phyloP scores from a whole-genome alignment of 2,797 vertebrate species.

The Ambastaia sidthimunki region DNA sequence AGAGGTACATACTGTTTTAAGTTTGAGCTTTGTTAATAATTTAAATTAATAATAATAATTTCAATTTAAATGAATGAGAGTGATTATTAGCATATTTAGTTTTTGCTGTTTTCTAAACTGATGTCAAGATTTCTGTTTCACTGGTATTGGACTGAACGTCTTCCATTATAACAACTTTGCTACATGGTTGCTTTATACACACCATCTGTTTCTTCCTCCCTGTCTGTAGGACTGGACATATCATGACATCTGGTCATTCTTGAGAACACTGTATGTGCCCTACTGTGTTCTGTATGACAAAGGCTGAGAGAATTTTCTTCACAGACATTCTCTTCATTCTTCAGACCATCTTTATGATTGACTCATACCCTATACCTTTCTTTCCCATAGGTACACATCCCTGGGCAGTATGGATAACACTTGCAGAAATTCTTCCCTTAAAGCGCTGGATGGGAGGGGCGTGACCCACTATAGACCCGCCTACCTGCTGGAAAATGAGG shows the following conservation, averaged over 20 bases:
- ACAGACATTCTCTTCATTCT: constrained; percentile 63
- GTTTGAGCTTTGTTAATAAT: too few species aligned
- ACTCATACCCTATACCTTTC: not conserved
- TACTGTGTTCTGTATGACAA: constrained; percentile 94
- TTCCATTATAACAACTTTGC: constrained; percentile 56
- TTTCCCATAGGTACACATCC: constrained; percentile 86
- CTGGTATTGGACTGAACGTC: too few species aligned
- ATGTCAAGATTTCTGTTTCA: not conserved
- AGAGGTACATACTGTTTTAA: too few species aligned
- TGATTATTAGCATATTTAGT: constrained; percentile 19
- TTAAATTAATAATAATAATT: too few species aligned
- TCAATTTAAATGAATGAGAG: too few species aligned
- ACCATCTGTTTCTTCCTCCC: not conserved
- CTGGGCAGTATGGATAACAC: constrained; percentile 93
- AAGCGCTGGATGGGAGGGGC: constrained; percentile 76
- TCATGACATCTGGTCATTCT: constrained; percentile 90
- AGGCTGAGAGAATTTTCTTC: constrained; percentile 79
- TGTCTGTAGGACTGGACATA: constrained; percentile 91
- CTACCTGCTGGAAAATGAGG: constrained; percentile 87
- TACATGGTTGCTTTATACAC: too few species aligned
- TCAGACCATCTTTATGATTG: not conserved
- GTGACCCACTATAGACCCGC: constrained; percentile 83
- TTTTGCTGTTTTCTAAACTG: not conserved
- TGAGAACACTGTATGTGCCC: constrained; percentile 88
- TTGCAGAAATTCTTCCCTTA: constrained; percentile 80